phyloP scores from a whole-genome alignment of 2,113 vertebrate genomes.

The Rhinoptilus africanus region DNA sequence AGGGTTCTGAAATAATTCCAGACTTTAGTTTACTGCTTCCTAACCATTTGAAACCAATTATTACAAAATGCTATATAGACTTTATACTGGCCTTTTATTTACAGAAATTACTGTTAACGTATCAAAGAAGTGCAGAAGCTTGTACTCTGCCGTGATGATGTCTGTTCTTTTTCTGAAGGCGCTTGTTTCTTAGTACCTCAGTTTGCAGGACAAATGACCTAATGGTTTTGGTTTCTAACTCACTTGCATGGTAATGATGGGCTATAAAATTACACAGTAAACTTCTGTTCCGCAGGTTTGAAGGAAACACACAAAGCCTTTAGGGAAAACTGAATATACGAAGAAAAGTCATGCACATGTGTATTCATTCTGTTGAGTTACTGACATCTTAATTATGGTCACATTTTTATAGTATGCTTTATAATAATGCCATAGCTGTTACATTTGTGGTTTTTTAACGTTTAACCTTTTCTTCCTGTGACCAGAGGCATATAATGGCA shows the following conservation, averaged over 20 bases:
- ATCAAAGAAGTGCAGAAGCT: neutral
- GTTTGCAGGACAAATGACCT: neutral
- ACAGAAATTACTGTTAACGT: neutral
- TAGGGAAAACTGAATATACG: neutral
- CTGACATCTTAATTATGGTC: constrained; percentile 8
- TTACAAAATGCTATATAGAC: neutral
- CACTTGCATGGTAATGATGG: neutral
- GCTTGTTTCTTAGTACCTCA: neutral
- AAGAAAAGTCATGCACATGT: neutral
- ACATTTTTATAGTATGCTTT: neutral
- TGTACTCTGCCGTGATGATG: neutral
- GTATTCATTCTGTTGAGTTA: neutral
- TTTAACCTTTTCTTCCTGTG: neutral
- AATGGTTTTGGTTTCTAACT: neutral
- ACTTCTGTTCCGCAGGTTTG: neutral
- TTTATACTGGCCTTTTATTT: neutral
- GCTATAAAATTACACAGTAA: neutral
- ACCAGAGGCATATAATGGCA: neutral
- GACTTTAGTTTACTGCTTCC: neutral
- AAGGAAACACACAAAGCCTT: neutral
- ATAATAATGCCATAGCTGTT: neutral
- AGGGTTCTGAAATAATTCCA: neutral
- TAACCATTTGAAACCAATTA: neutral
- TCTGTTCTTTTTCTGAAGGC: neutral
- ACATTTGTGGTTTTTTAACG: neutral